Base-by-base conservation (phyloP, 1,140 invertebrate genomes). In the Laupala kohalensis region DNA sequence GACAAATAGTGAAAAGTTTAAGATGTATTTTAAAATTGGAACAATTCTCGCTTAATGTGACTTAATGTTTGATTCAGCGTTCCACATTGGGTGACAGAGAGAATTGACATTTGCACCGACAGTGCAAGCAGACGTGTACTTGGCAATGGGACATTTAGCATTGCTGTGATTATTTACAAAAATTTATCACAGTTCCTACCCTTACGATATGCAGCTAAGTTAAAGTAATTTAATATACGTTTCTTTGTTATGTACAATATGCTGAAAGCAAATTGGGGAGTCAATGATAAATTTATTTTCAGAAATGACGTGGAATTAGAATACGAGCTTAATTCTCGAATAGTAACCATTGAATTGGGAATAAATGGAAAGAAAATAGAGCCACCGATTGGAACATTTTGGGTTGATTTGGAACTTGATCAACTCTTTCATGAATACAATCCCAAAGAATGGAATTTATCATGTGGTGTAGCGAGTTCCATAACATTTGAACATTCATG, bases 221-320 rank as follows among this genome's bases (percentile, higher is more conserved):
- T 84, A 19, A 79, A 81, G 85, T 86, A 77, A 83, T 81, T 13
- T 65, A 67, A 23, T 71, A 4, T 13, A 53, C 19, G 37, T n/a
- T n/a, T 53, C 37, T 19, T 4, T 4, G 4, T 53, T 53, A 53
- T 53, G 37, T 53, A 19, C 9, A 53, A 13, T 53, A 53, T 2
- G 9, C 9, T 2, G 37, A 13, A 53, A 37, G 4, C 19, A 13
- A 53, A 53, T 53, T 13, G 9, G 19, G 37, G 19, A 53, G n/a
- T n/a, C 9, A 28, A 68, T 26, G n/a, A 23, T 68, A n/a, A 25
- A 27, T 26, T 64, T 23, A 64, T 23, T 76, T 75, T 24, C 76
- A 89, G 88, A 65, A 86, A 89, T 75, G 86, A 86, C 5, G 83
- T 80, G 23, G 88, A 89, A 76, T 78, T 88, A 64, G 87, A 89